These are phyloP conservation scores for Lochmaea crataegi DNA, from an alignment of 2,888 invertebrate genomes.

Conservation along the genomic window DNA sequence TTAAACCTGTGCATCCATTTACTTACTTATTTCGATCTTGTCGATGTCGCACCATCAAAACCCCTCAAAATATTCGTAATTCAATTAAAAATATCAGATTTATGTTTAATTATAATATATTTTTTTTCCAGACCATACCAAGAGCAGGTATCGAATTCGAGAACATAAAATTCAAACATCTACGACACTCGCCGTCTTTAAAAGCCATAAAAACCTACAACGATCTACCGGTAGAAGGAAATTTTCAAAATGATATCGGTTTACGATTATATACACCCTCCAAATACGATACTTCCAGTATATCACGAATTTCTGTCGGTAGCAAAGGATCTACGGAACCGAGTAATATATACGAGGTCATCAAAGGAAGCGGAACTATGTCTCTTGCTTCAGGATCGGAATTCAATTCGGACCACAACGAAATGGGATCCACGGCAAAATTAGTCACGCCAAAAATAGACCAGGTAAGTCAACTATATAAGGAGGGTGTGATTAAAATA, in stretches of 20 bases:
- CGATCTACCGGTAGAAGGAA: constrained; percentile 58
- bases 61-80: background rate
- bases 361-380: constrained; percentile 55
- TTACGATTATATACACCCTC: constrained; percentile 43
- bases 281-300: constrained; percentile 44
- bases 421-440: constrained; percentile 60
- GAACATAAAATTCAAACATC: constrained; percentile 52
- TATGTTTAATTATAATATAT: background rate
- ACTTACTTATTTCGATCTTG: too few relatives aligned
- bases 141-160: constrained; percentile 45
- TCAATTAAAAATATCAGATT: background rate
- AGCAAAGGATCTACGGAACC: constrained; percentile 45
- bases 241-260: constrained; percentile 46
- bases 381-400: constrained; percentile 55
- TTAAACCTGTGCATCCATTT: too few relatives aligned
- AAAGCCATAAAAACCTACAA: constrained; percentile 62
- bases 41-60: too few relatives aligned
- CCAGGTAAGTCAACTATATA: too few relatives aligned
- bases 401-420: constrained; percentile 57
- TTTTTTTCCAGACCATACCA: constrained; percentile 49
- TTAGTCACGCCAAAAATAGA: constrained; percentile 59
- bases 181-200: constrained; percentile 60
- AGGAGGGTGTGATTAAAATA: constrained; percentile 36
- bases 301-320: constrained; percentile 42
- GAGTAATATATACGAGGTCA: constrained; percentile 56